A percentile compares a stretch with the other conserved stretches of the same genome.
Evolutionary conservation across 2,797 vertebrate genomes (phyloP).

Genomic region (Cheracebus regulus): DNA sequence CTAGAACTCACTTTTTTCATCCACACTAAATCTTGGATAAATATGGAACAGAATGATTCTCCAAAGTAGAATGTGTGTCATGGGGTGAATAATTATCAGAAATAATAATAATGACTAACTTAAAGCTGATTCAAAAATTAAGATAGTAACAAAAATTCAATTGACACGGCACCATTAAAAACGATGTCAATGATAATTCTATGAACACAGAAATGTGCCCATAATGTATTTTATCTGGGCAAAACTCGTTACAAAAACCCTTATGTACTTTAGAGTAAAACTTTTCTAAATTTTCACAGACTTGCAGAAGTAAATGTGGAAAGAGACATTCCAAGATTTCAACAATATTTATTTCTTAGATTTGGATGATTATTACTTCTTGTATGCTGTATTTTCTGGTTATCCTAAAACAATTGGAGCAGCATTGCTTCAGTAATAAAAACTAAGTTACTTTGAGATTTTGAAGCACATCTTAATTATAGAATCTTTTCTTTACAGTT

Average conservation of each 20-base stretch:
- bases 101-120: not conserved
- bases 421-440: not conserved
- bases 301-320: not conserved
- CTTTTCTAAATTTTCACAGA: not conserved
- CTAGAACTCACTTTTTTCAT: not conserved
- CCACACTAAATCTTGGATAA: not conserved
- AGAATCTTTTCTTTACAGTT: not conserved
- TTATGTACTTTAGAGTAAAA: not conserved
- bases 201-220: not conserved
- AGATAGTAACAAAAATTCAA: not conserved
- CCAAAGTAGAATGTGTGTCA: not conserved
- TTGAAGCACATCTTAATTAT: not conserved
- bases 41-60: not conserved
- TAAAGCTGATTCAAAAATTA: slow-evolving; percentile 27
- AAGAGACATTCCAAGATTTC: not conserved
- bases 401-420: not conserved
- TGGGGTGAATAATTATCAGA: not conserved
- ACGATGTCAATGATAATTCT: not conserved
- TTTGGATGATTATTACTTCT: not conserved
- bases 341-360: not conserved
- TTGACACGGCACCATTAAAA: not conserved
- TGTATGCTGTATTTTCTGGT: not conserved
- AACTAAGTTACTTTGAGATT: not conserved
- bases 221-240: not conserved
- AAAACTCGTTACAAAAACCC: not conserved